phyloP scores from a whole-genome alignment of 2,113 vertebrate genomes.

The Microcebus jonahi region DNA sequence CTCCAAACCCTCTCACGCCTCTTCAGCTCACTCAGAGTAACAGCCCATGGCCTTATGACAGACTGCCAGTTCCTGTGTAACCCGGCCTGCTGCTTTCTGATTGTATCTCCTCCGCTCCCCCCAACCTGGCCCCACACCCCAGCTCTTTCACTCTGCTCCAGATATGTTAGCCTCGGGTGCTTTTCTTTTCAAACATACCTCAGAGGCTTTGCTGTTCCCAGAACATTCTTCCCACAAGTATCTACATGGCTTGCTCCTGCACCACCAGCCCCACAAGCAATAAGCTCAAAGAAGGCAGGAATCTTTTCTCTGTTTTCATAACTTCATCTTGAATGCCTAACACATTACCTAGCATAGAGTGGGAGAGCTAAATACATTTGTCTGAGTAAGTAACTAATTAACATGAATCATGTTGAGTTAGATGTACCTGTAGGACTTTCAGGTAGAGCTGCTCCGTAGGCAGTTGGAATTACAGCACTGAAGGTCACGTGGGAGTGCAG shows the following conservation, averaged over 20 bases:
- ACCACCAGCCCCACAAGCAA: background rate
- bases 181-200: background rate
- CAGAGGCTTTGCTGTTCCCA: background rate
- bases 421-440: background rate
- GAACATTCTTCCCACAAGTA: background rate
- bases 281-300: background rate
- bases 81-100: accelerated
- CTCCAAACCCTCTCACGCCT: background rate
- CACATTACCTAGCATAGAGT: background rate
- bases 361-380: background rate
- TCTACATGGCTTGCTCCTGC: background rate
- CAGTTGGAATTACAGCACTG: background rate
- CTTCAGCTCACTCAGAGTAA: background rate
- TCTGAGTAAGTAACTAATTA: background rate
- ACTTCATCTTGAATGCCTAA: background rate
- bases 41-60: accelerated
- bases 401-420: too few relatives aligned
- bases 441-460: background rate
- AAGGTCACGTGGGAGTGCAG: background rate
- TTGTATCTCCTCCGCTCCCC: background rate
- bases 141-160: background rate
- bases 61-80: background rate
- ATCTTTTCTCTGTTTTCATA: background rate
- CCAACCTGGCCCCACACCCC: background rate
- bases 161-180: background rate